Evolutionary conservation across 2,113 vertebrate species (phyloP).

Genomic region (Herpailurus yagouaroundi): DNA sequence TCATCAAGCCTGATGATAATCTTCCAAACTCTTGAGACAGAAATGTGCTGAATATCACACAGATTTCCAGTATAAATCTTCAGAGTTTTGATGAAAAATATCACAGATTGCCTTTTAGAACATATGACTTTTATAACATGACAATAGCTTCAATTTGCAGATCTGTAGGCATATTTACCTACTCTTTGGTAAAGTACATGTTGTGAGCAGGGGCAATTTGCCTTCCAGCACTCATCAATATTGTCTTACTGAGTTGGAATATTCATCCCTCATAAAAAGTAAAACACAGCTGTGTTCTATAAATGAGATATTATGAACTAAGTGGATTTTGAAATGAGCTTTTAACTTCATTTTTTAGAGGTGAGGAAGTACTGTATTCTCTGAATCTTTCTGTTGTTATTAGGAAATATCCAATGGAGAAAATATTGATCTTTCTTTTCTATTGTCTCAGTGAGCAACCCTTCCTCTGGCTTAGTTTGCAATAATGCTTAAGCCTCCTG

Average conservation of each 20-base stretch:
- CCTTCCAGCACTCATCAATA: background rate
- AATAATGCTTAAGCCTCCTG: background rate
- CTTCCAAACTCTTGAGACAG: background rate
- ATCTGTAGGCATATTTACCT: background rate
- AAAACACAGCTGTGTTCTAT: background rate
- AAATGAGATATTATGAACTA: slow-evolving; percentile 5
- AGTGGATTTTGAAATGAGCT: background rate
- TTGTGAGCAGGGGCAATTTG: background rate
- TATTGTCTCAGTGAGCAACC: slow-evolving; percentile 10
- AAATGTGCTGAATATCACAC: background rate
- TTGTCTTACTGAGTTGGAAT: background rate
- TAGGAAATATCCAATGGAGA: slow-evolving; percentile 32
- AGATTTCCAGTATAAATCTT: background rate
- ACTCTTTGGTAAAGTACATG: background rate
- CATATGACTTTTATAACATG: background rate
- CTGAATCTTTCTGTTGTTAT: background rate
- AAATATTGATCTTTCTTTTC: slow-evolving; percentile 54
- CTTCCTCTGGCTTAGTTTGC: background rate
- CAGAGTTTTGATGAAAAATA: background rate
- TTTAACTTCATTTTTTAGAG: background rate
- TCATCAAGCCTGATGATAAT: background rate
- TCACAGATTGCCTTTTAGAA: background rate
- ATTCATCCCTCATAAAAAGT: background rate
- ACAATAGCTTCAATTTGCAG: background rate
- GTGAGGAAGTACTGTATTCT: background rate